A percentile compares a stretch with the other conserved stretches of the same genome.
Conservation (phyloP, 1,140 invertebrate genomes). For the Phenacoccus solenopsis region DNA sequence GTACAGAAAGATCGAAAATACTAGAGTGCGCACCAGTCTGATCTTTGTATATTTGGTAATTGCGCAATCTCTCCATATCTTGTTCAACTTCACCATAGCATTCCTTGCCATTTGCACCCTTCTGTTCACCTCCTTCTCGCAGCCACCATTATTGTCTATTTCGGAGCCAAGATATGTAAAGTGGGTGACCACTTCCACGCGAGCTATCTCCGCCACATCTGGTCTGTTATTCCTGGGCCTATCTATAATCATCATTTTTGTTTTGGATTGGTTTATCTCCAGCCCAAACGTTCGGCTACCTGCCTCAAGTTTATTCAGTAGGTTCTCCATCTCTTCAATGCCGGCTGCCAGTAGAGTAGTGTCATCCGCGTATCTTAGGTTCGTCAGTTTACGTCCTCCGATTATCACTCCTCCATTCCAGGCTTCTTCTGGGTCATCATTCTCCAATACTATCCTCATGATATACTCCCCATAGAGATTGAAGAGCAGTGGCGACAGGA, state of each 20-base stretch:
- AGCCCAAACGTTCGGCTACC: neutral
- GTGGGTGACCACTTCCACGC: slow-evolving; percentile 4
- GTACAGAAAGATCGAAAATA: neutral
- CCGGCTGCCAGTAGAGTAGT: slow-evolving; percentile 19
- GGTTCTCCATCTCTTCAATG: neutral
- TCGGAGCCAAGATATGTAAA: slow-evolving; percentile 13
- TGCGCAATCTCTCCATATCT: slow-evolving; percentile 9
- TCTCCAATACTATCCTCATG: slow-evolving; percentile 21
- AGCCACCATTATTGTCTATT: slow-evolving; percentile 6
- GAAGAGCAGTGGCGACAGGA: slow-evolving; percentile 31
- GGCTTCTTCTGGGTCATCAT: too few relatives aligned
- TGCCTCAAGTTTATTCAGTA: neutral
- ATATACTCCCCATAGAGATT: slow-evolving; percentile 28
- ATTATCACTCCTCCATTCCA: slow-evolving; percentile 19
- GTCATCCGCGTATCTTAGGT: slow-evolving; percentile 23
- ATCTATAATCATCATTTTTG: slow-evolving; percentile 5
- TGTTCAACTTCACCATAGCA: neutral
- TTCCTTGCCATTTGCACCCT: neutral
- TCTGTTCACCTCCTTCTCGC: neutral
- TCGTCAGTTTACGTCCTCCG: slow-evolving; percentile 20
- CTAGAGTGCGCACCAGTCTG: neutral
- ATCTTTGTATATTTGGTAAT: slow-evolving; percentile 10
- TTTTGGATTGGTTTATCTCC: slow-evolving; percentile 1
- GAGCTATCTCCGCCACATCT: too few relatives aligned
- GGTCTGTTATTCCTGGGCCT: too few relatives aligned